A percentile compares a stretch with the other conserved stretches of the same genome.
Evolutionary conservation across 1,140 invertebrate genomes (phyloP).

Genomic region (Leptopilina clavipes): DNA sequence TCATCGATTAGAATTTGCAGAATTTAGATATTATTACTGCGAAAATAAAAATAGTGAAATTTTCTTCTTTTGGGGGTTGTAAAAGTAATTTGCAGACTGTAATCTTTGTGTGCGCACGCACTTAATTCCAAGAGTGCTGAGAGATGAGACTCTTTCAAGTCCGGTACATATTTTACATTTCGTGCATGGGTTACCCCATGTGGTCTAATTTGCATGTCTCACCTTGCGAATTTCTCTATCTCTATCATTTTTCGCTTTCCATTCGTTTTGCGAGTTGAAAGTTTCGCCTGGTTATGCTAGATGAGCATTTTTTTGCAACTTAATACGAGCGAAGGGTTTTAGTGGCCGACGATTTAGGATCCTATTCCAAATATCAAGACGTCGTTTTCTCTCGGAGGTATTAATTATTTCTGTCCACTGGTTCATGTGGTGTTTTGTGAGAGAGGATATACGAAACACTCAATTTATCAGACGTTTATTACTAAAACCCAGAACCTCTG

Average conservation of each 20-base stretch:
- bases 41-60: too few relatives aligned
- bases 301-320: conserved; percentile 20
- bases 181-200: conserved; percentile 14
- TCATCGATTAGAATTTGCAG: too few relatives aligned
- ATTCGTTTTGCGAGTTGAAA: neutral
- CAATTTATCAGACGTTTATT: conserved; percentile 50
- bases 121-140: neutral
- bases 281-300: neutral
- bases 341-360: conserved; percentile 28
- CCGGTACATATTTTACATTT: conserved; percentile 4
- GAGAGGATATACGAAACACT: conserved; percentile 41
- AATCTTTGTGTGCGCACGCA: too few relatives aligned
- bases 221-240: conserved; percentile 23
- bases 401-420: conserved; percentile 28
- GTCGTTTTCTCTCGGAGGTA: conserved; percentile 12
- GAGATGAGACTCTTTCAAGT: neutral
- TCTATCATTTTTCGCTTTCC: neutral
- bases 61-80: too few relatives aligned
- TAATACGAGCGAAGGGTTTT: conserved; percentile 2
- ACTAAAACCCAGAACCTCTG: conserved; percentile 16
- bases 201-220: conserved; percentile 30
- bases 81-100: too few relatives aligned
- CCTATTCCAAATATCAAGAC: conserved; percentile 34
- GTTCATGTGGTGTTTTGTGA: neutral
- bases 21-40: too few relatives aligned